Evolutionary conservation across 2,888 invertebrate species (phyloP).

Genomic region (Catocala nupta): DNA sequence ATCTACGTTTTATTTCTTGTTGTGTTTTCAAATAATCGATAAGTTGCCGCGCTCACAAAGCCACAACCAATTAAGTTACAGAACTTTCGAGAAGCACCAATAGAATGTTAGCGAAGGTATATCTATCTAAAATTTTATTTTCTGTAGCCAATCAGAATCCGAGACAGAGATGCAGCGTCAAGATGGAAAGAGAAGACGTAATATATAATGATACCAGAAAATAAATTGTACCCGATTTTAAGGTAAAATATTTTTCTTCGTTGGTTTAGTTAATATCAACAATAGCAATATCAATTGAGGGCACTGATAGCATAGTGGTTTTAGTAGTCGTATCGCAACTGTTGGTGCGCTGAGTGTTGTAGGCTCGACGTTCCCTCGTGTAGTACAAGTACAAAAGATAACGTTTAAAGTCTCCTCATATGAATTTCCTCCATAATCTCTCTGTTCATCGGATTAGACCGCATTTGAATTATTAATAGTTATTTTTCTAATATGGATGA

Average conservation of each 20-base stretch:
- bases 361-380: too few species aligned
- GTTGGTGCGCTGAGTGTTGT: too few species aligned
- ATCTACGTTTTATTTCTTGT: slow-evolving; percentile 57
- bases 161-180: slow-evolving; percentile 45
- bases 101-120: slow-evolving; percentile 49
- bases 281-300: too few species aligned
- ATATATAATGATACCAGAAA: slow-evolving; percentile 37
- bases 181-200: slow-evolving; percentile 41
- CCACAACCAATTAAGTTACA: slow-evolving; percentile 59
- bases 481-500: too few species aligned
- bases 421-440: too few species aligned
- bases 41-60: slow-evolving; percentile 65
- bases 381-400: too few species aligned
- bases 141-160: slow-evolving; percentile 55
- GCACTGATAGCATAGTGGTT: too few species aligned
- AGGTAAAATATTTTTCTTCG: slow-evolving; percentile 14
- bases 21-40: slow-evolving; percentile 74
- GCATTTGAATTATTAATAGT: too few species aligned
- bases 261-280: too few species aligned
- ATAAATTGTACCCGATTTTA: slow-evolving; percentile 39
- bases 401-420: too few species aligned
- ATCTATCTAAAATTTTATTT: slow-evolving; percentile 59
- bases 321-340: too few species aligned
- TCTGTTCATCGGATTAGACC: too few species aligned
- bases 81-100: slow-evolving; percentile 73